Evolutionary conservation across 2,113 vertebrate genomes (phyloP).

Genomic region (Platichthys flesus): DNA sequence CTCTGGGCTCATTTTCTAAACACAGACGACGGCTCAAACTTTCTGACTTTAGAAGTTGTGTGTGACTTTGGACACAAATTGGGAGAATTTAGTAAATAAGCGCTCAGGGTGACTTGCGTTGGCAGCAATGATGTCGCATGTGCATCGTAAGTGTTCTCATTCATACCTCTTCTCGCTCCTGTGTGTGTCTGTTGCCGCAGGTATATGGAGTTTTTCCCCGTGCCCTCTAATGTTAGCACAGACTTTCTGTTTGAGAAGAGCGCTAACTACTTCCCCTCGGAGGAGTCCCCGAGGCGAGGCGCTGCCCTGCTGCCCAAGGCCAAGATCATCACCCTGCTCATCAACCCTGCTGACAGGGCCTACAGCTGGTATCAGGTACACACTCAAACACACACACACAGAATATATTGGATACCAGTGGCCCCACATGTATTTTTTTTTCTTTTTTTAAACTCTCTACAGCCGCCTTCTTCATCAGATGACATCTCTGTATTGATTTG

Average conservation of each 20-base stretch:
- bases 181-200: slow-evolving; percentile 75
- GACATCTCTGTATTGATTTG: slow-evolving; percentile 21
- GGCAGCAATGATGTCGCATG: slow-evolving; percentile 1
- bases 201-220: slow-evolving; percentile 98
- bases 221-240: slow-evolving; percentile 92
- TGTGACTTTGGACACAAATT: slow-evolving; percentile 56
- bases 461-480: slow-evolving; percentile 3
- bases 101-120: not conserved
- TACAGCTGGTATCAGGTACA: slow-evolving; percentile 98
- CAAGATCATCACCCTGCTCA: slow-evolving; percentile 96
- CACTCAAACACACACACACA: slow-evolving; percentile 20
- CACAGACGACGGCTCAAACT: slow-evolving; percentile 26
- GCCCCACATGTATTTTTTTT: not conserved
- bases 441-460: not conserved
- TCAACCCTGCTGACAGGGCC: slow-evolving; percentile 94
- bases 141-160: slow-evolving; percentile 1
- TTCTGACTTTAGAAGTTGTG: slow-evolving; percentile 43
- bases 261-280: slow-evolving; percentile 96
- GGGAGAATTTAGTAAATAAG: not conserved
- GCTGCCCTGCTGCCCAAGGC: slow-evolving; percentile 93
- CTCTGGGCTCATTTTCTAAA: slow-evolving; percentile 17
- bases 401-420: slow-evolving; percentile 10
- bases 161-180: not conserved
- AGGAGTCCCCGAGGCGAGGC: slow-evolving; percentile 91
- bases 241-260: slow-evolving; percentile 99